Conservation (phyloP, 2,113 vertebrate genomes). For the Microtus oregoni region DNA sequence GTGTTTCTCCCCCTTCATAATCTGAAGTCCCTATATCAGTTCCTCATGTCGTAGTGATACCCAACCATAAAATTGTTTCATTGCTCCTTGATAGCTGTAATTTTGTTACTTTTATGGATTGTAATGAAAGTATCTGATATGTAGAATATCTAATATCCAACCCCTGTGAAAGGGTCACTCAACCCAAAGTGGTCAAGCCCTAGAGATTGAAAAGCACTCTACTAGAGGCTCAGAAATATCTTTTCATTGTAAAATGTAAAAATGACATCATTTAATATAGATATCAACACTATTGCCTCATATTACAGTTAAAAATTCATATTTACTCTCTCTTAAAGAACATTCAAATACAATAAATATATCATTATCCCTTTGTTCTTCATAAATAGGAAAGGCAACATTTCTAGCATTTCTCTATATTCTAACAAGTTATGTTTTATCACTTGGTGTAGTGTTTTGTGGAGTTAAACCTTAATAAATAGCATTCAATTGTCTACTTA, state of each 20-base stretch:
- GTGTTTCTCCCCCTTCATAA: no score
- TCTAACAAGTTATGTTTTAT: not conserved
- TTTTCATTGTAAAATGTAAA: not conserved
- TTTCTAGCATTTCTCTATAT: not conserved
- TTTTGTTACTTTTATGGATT: no score
- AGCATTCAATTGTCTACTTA: not conserved
- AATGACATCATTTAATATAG: not conserved
- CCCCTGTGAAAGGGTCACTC: no score
- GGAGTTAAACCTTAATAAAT: not conserved
- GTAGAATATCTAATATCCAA: no score
- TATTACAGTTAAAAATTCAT: not conserved
- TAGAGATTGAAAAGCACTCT: no score
- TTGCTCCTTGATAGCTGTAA: no score
- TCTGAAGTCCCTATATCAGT: no score
- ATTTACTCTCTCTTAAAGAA: not conserved
- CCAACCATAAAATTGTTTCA: no score
- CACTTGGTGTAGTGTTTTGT: accelerated
- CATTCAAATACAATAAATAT: not conserved
- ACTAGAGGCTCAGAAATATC: not conserved
- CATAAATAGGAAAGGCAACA: not conserved
- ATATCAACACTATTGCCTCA: not conserved
- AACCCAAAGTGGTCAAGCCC: no score
- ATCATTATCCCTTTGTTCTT: not conserved
- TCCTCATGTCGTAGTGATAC: no score
- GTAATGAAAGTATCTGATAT: no score